phyloP scores from a whole-genome alignment of 2,888 invertebrate genomes.

The Idaea straminata region DNA sequence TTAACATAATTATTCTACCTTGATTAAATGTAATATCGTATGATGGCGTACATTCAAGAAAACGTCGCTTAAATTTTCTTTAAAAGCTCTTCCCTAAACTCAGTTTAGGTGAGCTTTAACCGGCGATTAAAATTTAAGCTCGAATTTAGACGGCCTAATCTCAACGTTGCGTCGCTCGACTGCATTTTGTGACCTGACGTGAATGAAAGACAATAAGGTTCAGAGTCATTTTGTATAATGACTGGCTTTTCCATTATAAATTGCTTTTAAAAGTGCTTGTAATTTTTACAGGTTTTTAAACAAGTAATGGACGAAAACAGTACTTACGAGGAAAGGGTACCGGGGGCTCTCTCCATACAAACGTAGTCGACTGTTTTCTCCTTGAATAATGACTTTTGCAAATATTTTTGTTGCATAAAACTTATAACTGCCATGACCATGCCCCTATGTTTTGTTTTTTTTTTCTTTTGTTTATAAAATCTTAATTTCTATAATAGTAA shows the following conservation, averaged over 20 bases:
- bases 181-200: constrained; percentile 60
- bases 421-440: no score
- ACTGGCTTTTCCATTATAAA: constrained; percentile 14
- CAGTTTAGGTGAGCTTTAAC: constrained; percentile 58
- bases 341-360: no score
- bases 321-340: no score
- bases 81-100: constrained; percentile 51
- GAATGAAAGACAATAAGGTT: constrained; percentile 57
- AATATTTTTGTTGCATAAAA: no score
- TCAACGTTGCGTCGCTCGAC: constrained; percentile 58
- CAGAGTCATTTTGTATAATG: constrained; percentile 56
- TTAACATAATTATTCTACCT: constrained; percentile 37
- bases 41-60: constrained; percentile 55
- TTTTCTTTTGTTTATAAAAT: no score
- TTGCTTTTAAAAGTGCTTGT: neutral
- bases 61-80: constrained; percentile 60
- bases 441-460: no score
- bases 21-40: constrained; percentile 41
- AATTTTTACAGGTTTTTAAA: neutral
- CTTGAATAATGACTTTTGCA: no score
- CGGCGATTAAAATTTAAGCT: constrained; percentile 71
- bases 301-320: neutral
- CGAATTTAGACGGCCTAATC: constrained; percentile 74
- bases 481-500: no score
- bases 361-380: no score